Conservation (phyloP, 2,797 vertebrate species). For the Bryconaethiops microstoma region DNA sequence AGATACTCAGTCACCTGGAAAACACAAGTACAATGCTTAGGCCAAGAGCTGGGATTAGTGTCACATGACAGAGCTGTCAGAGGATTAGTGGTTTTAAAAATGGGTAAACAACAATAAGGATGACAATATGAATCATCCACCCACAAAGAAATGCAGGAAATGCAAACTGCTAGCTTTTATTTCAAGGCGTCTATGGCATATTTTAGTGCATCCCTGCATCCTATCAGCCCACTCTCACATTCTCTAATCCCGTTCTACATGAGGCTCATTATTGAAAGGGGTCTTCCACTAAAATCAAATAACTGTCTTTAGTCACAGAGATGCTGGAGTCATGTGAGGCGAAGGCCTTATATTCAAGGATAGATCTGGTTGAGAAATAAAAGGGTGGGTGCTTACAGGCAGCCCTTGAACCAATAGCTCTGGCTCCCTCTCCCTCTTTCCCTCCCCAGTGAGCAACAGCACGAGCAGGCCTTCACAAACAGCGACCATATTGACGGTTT, state of each 20-base stretch:
- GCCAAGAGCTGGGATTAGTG: slow-evolving; percentile 9
- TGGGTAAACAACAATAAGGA: slow-evolving; percentile 15
- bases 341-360: not conserved
- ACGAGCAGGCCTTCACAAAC: slow-evolving; percentile 32
- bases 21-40: not conserved
- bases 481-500: slow-evolving; percentile 69
- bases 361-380: slow-evolving; percentile 27
- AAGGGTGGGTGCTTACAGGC: slow-evolving; percentile 30
- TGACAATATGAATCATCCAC: slow-evolving; percentile 4
- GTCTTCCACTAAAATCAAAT: not conserved
- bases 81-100: slow-evolving; percentile 3
- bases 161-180: not conserved
- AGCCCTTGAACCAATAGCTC: not conserved
- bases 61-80: not conserved
- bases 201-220: not conserved
- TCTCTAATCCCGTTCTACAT: not conserved
- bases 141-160: not conserved
- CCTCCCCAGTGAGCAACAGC: slow-evolving; percentile 5
- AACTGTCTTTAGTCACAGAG: not conserved
- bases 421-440: not conserved
- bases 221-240: no score
- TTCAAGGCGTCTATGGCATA: not conserved
- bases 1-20: slow-evolving; percentile 90
- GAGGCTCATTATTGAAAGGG: not conserved
- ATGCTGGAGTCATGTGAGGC: not conserved